Conservation (phyloP, 2,797 vertebrate genomes). For the Anguilla anguilla region DNA sequence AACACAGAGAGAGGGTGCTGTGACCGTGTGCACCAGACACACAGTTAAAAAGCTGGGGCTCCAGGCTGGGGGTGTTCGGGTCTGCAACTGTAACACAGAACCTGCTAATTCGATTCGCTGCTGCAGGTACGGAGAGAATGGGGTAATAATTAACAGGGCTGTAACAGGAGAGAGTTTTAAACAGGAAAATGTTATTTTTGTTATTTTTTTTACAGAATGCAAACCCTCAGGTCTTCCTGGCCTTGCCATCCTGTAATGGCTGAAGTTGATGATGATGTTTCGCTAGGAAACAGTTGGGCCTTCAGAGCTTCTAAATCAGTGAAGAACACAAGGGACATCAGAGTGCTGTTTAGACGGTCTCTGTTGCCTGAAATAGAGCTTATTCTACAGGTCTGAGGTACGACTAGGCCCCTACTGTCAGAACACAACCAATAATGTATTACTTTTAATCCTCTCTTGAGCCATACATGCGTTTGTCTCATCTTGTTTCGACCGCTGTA, state of each 20-base stretch:
- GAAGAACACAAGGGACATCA: not conserved
- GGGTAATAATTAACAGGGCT: not conserved
- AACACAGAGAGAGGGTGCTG: constrained; percentile 26
- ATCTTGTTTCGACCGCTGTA: too few relatives aligned
- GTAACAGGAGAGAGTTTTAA: constrained; percentile 28
- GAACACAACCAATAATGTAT: not conserved
- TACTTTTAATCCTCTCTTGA: not conserved
- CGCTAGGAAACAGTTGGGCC: constrained; percentile 4
- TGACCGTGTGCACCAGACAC: not conserved
- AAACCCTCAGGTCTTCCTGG: not conserved
- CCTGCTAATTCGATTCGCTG: not conserved
- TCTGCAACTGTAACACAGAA: not conserved
- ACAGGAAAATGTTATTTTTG: constrained; percentile 38
- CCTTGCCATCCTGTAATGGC: constrained; percentile 32
- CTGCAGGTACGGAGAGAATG: not conserved
- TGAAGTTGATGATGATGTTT: constrained; percentile 44
- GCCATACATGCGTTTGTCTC: not conserved
- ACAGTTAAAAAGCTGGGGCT: not conserved
- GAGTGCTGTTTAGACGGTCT: not conserved
- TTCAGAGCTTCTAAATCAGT: not conserved
- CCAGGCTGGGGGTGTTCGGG: not conserved
- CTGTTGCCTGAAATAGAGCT: not conserved
- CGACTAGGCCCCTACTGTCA: not conserved
- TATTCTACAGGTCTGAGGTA: not conserved
- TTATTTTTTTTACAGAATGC: not conserved